Evolutionary conservation across 1,140 invertebrate species (phyloP).

Genomic region (Phocides pigmalion): DNA sequence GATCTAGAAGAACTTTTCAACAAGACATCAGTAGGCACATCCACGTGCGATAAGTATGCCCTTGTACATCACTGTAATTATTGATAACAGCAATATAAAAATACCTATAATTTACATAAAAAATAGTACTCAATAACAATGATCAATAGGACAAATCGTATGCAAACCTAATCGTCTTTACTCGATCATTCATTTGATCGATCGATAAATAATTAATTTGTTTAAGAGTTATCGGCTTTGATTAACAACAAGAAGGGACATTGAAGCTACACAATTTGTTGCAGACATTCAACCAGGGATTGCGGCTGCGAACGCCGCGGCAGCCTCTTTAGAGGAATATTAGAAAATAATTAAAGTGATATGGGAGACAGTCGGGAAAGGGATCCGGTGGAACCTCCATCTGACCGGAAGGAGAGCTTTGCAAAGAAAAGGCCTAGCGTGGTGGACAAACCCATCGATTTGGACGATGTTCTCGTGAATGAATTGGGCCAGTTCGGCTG

Average conservation of each 20-base stretch:
- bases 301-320: not conserved
- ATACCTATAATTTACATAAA: not conserved
- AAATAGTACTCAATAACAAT: no score
- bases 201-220: no score
- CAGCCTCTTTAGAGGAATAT: not conserved
- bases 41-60: not conserved
- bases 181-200: no score
- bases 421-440: constrained; percentile 1
- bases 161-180: not conserved
- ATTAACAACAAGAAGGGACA: not conserved
- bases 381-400: not conserved
- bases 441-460: constrained; percentile 44
- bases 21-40: not conserved
- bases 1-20: not conserved
- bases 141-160: not conserved
- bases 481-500: constrained; percentile 66
- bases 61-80: not conserved
- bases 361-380: constrained; percentile 1
- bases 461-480: constrained; percentile 64
- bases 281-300: constrained; percentile 2
- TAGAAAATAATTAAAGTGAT: not conserved
- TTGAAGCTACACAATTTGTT: not conserved
- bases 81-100: not conserved
- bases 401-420: not conserved
- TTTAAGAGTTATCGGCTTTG: constrained; percentile 2